Evolutionary conservation across 2,888 invertebrate genomes (phyloP), one percentile per base, ranked within the genome.

Genomic region (Leucania comma): DNA sequence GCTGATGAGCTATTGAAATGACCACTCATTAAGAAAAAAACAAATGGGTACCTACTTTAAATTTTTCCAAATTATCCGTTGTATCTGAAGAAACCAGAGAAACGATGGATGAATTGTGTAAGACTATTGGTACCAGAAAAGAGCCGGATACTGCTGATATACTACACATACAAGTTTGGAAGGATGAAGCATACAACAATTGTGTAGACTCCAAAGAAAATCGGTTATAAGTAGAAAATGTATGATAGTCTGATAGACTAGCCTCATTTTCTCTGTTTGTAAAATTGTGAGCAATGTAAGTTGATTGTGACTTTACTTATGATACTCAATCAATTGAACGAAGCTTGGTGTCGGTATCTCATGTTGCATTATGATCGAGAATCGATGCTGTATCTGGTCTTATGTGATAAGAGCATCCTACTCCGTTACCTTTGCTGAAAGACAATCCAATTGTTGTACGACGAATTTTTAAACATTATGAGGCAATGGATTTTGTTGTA

Each of bases 381-480:
- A 17, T 22, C 38, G n/a, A 53, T 22, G 29, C 22, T 20, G 24
- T 22, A 46, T 22, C 32, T 63, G 29, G 10, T 57, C 20, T 58
- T 5, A 38, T n/a, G 14, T 26, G 20, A 61, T 17, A 26, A 63
- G 24, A 50, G 0, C 6, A 26, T 35, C 20, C 8, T 46, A 35
- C 74, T 26, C 3, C 20, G 14, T 35, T 9, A 53, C 20, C 8
- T 6, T 38, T 20, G 38, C 46, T 6, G 24, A 54, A 75, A 29
- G n/a, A 17, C 12, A 57, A 71, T 38, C 35, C 10, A 0, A n/a
- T n/a, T 57, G 17, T 73, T 73, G 26, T 74, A 32, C 12, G 24
- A 32, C 32, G n/a, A 56, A 22, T n/a, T 26, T 53, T 42, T n/a
- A 24, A 68, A 42, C n/a, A 32, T 14, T 29, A 53, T 26, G 20